Conservation (phyloP, 2,797 vertebrate species). For the Prunella strophiata region DNA sequence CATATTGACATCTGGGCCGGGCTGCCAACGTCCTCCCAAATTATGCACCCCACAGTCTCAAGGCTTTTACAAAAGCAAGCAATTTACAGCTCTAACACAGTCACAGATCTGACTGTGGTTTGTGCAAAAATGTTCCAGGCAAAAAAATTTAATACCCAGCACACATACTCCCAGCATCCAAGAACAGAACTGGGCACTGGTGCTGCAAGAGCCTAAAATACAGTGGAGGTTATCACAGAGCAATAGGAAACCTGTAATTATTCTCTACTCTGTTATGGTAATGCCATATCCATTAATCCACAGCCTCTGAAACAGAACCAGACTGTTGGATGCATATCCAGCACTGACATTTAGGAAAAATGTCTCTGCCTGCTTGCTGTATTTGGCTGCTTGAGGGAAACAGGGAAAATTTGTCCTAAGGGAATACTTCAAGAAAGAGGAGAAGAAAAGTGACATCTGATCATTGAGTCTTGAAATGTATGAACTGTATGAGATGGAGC, state of each 20-base stretch:
- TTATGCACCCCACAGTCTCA: background rate
- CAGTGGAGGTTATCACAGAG: conserved; percentile 24
- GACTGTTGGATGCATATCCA: background rate
- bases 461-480: background rate
- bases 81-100: background rate
- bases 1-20: conserved; percentile 12
- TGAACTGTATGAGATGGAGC: background rate
- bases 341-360: background rate
- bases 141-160: background rate
- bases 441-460: background rate
- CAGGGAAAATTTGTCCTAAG: background rate
- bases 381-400: background rate
- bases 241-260: conserved; percentile 23
- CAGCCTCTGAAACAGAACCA: conserved; percentile 39
- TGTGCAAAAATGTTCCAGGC: conserved; percentile 27
- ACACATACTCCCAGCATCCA: background rate
- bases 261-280: conserved; percentile 9
- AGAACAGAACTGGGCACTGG: conserved; percentile 26
- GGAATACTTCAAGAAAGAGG: background rate
- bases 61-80: background rate
- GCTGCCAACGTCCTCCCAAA: background rate
- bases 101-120: conserved; percentile 5
- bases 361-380: background rate
- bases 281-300: conserved; percentile 14
- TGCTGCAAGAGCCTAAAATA: background rate